Evolutionary conservation across 2,888 invertebrate genomes (phyloP).

Genomic region (Glyphotaelius pellucidus): DNA sequence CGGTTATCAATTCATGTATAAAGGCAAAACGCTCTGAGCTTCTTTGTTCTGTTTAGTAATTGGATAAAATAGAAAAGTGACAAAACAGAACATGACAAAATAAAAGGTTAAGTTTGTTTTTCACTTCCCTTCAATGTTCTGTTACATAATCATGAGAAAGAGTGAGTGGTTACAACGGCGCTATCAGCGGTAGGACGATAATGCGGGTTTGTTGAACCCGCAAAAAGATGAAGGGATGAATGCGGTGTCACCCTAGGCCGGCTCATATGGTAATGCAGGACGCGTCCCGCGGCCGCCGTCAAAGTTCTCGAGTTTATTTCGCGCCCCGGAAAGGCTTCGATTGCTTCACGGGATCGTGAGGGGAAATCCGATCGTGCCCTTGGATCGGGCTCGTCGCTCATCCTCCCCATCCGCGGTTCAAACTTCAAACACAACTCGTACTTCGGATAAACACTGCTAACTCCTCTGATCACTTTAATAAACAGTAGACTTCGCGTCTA

Average conservation of each 20-base stretch:
- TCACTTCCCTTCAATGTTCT: neutral
- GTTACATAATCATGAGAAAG: neutral
- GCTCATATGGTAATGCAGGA: slow-evolving; percentile 46
- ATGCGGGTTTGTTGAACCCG: neutral
- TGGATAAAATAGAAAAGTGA: too few species aligned
- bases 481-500: neutral
- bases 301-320: slow-evolving; percentile 60
- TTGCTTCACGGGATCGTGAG: slow-evolving; percentile 53
- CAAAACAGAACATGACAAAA: too few species aligned
- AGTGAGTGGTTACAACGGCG: neutral
- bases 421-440: slow-evolving; percentile 34
- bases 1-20: too few species aligned
- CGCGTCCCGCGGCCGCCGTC: slow-evolving; percentile 47
- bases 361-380: slow-evolving; percentile 41
- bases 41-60: too few species aligned
- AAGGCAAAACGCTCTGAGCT: too few species aligned
- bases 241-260: slow-evolving; percentile 1
- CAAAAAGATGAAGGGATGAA: neutral
- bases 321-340: slow-evolving; percentile 56
- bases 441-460: slow-evolving; percentile 23
- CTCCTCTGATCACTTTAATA: slow-evolving; percentile 34
- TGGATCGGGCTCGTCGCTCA: neutral
- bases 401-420: neutral
- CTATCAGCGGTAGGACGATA: neutral
- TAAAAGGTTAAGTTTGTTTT: too few species aligned